Percentiles rank a stretch among this genome's conserved stretches.
phyloP scores from a whole-genome alignment of 2,113 vertebrate species.

The Furnarius figulus region DNA sequence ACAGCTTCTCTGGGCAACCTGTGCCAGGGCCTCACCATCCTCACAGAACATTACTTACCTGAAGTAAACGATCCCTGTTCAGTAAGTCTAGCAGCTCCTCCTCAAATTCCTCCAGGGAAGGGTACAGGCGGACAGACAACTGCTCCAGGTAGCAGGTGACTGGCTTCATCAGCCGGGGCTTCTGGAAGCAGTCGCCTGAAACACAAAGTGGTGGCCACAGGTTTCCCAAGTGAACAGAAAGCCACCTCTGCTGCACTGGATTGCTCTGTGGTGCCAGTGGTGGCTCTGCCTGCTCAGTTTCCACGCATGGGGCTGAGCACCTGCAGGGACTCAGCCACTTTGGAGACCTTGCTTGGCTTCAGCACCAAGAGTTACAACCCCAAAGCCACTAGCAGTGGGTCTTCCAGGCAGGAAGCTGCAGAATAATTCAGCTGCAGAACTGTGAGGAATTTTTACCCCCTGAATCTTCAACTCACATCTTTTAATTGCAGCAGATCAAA shows the following conservation, averaged over 20 bases:
- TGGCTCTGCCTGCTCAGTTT: not conserved
- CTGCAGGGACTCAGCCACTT: not conserved
- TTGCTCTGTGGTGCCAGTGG: no score
- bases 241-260: no score
- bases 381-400: not conserved
- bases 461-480: not conserved
- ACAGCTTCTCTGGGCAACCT: not conserved
- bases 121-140: conserved; percentile 81
- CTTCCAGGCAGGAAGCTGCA: not conserved
- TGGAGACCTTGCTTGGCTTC: not conserved
- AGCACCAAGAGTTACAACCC: not conserved
- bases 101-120: conserved; percentile 90
- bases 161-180: conserved; percentile 81
- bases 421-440: not conserved
- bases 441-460: not conserved
- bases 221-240: not conserved
- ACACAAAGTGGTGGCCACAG: not conserved
- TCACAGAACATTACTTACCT: conserved; percentile 68
- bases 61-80: conserved; percentile 78
- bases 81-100: conserved; percentile 84
- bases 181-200: conserved; percentile 82
- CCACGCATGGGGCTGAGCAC: fast-evolving
- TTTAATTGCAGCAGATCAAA: not conserved
- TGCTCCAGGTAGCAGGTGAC: conserved; percentile 79
- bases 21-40: not conserved